Evolutionary conservation across 2,888 invertebrate genomes (phyloP).

Genomic region (Stratiomys singularior): DNA sequence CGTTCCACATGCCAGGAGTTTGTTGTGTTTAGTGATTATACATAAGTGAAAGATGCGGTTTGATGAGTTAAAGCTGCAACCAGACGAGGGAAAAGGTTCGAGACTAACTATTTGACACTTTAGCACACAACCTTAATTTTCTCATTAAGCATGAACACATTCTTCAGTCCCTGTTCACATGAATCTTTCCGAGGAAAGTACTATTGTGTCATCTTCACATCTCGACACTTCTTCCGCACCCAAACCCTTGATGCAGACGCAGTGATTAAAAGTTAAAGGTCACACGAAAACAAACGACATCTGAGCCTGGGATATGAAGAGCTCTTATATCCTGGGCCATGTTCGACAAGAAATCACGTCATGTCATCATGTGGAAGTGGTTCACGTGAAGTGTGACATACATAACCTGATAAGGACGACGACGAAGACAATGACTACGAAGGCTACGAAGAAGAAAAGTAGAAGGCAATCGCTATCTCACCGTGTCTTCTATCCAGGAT

Average conservation of each 20-base stretch:
- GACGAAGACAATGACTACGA: too few species aligned
- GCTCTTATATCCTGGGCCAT: neutral
- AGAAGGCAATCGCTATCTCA: too few species aligned
- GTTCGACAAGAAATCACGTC: neutral
- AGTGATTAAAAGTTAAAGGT: conserved; percentile 11
- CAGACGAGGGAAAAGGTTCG: too few species aligned
- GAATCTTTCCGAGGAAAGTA: too few species aligned
- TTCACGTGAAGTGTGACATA: neutral
- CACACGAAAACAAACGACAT: neutral
- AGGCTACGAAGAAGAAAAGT: too few species aligned
- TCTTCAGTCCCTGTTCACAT: neutral
- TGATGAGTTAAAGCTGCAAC: neutral
- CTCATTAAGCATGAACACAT: neutral
- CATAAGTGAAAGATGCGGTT: neutral
- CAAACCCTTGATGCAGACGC: neutral
- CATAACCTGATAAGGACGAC: too few species aligned
- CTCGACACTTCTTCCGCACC: neutral
- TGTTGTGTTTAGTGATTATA: neutral
- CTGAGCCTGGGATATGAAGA: neutral
- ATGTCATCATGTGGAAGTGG: neutral
- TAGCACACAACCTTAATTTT: neutral
- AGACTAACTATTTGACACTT: neutral
- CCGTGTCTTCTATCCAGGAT: too few species aligned
- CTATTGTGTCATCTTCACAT: too few species aligned
- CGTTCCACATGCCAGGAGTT: too few species aligned